phyloP scores from a whole-genome alignment of 2,797 vertebrate species.

The Acipenser transmontanus region DNA sequence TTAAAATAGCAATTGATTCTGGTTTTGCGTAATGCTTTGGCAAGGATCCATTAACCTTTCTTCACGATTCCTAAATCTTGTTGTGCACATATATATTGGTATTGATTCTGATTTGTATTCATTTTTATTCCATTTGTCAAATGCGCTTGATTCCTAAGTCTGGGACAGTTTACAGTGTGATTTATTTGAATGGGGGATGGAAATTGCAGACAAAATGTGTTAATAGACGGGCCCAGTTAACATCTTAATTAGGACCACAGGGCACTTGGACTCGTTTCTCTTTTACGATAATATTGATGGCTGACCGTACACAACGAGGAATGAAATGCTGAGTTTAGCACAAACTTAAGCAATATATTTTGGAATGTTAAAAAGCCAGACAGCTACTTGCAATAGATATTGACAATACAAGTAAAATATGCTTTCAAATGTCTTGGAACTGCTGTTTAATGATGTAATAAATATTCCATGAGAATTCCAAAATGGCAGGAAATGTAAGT shows the following conservation, averaged over 20 bases:
- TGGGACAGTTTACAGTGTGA: constrained; percentile 3
- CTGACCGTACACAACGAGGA: constrained; percentile 11
- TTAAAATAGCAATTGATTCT: not conserved
- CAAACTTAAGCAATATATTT: no score
- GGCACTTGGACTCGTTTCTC: constrained; percentile 6
- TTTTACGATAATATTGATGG: constrained; percentile 21
- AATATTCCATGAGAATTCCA: no score
- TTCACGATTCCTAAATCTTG: constrained; percentile 1
- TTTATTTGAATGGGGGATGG: constrained; percentile 10
- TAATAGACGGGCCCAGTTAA: constrained; percentile 12
- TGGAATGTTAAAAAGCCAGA: no score
- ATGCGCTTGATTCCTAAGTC: constrained; percentile 8
- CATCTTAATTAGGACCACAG: constrained; percentile 18
- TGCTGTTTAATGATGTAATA: no score
- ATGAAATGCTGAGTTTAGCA: constrained; percentile 4
- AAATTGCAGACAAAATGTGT: constrained; percentile 3
- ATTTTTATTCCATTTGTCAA: constrained; percentile 13
- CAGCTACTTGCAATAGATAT: no score
- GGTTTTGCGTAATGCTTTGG: constrained; percentile 5
- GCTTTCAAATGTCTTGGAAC: no score
- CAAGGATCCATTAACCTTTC: constrained; percentile 3
- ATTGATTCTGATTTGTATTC: constrained; percentile 11
- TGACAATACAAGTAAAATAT: no score
- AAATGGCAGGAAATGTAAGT: no score
- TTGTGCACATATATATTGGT: not conserved